These are phyloP conservation scores for Phyllostomus hastatus DNA, from an alignment of 2,113 vertebrate genomes.

Conservation along the genomic window DNA sequence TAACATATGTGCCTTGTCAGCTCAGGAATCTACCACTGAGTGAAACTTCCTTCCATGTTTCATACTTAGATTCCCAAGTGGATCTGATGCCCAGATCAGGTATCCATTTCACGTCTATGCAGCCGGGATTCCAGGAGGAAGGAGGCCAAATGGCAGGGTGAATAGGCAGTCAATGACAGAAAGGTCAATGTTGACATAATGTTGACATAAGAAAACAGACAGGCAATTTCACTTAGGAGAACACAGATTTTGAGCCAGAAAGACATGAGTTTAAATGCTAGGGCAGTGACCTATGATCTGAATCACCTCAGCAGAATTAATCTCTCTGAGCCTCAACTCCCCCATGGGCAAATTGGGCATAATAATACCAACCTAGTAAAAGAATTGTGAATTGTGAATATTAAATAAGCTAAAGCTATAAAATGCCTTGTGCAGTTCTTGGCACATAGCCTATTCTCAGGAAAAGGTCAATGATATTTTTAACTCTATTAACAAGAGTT, in stretches of 20 bases:
- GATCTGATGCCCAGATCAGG: not conserved
- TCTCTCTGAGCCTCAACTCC: not conserved
- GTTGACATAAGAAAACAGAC: not conserved
- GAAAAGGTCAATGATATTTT: constrained; percentile 46
- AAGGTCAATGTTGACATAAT: not conserved
- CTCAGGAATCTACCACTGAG: not conserved
- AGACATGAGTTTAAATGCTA: not conserved
- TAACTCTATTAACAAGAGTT: constrained; percentile 25
- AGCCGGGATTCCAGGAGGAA: not conserved
- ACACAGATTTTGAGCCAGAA: not conserved
- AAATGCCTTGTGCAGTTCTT: not conserved
- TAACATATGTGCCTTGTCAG: not conserved
- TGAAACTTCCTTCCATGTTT: not conserved
- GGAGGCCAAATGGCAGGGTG: not conserved
- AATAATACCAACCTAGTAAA: constrained; percentile 9
- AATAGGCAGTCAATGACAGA: not conserved
- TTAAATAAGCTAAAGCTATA: not conserved
- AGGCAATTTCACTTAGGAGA: not conserved
- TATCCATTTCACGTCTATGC: not conserved
- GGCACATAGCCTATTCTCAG: not conserved
- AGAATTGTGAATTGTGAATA: constrained; percentile 15
- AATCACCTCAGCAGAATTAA: constrained; percentile 21
- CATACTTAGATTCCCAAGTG: not conserved
- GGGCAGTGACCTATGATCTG: not conserved
- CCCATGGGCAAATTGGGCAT: not conserved